Evolutionary conservation across 2,797 vertebrate genomes (phyloP), one percentile per base, ranked within the genome.

Genomic region (Molothrus aeneus): DNA sequence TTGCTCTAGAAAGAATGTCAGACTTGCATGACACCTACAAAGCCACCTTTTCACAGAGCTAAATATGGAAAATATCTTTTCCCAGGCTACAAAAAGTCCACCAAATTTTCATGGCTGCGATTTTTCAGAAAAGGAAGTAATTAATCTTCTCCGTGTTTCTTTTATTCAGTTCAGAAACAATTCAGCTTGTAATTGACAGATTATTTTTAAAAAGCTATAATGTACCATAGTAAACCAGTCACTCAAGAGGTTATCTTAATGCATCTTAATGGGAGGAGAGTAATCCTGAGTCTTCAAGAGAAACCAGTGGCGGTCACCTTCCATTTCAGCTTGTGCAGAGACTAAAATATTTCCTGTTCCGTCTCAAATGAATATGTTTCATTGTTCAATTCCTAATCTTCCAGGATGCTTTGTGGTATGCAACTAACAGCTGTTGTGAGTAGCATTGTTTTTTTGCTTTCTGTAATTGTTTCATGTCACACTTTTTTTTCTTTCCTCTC

Each of bases 401-500:
- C 88, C 89, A 91, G 78, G 86, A 94, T 93, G 80, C 93, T 96
- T 88, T 96, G 86, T 88, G 72, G 93, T 95, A 95, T 94, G 95
- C 96, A 86, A 94, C 96, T 96, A 88, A 96, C 96, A 79, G 81
- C 96, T 95, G 90, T 96, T 95, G 91, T 82, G 75, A 96, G 91
- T 92, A 91, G 64, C 71, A 32, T 95, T 94, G 93, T 88, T 95
- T 96, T 96, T 95, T 92, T 95, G 86, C 96, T 96, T 97, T 96
- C 95, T 97, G 94, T 94, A 95, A 96, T 97, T 96, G 95, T 98
- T 96, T 98, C 97, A 98, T 86, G 95, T 97, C 96, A 96, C 96
- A 94, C 97, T 98, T 95, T 97, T 96, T 97, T 98, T 96, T 98
- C 97, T 98, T 97, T 98, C 96, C 87, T 97, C 97, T 97, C 92